Evolutionary conservation across 2,797 vertebrate genomes (phyloP), one percentile per base, ranked within the genome.

Genomic region (Enteromius afrohamiltoni): DNA sequence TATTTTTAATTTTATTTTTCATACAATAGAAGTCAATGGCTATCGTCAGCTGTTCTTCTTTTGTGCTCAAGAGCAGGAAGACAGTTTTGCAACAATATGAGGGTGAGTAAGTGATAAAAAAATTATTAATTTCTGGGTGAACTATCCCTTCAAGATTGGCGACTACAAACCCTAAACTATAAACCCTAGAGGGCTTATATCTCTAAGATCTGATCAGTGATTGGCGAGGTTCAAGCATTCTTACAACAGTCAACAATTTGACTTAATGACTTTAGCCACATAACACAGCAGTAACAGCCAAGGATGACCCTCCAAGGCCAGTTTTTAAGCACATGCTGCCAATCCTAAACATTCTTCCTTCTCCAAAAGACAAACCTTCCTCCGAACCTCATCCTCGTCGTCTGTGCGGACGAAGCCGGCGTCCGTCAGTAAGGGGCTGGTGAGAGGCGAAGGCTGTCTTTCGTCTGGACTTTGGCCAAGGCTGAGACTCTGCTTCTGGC

Each of bases 311-410:
- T 45, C n/a, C 40, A 47, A 45, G 1, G 3, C 0, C 42, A 47
- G 23, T 7, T 16, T 16, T 23, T 17, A 4, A 70, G 68, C 40
- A 47, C 40, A 51, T 31, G 26, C 49, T 31, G 70, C 26, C 23
- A 14, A 70, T 47, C 68, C 19, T 2, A 16, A 73, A 73, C 9
- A 51, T 19, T 51, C 19, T 73, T 31, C 45, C 49, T 29, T 37
- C 10, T 29, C 42, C 55, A 73, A 60, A 65, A 74, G 45, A 81
- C 29, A 45, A 58, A 99, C 98, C 97, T 98, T 99, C 92, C 95
- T 96, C 90, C 96, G 95, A 81, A 96, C 96, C 42, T 99, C 98
- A 0, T 99, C 98, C 74, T 99, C 98, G 0, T 99, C 98, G 0
- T 99, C 97, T 0, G 96, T 96, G 87, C 96, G 95, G 11, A 96